These are phyloP conservation scores for Psophia crepitans DNA, from an alignment of 2,113 vertebrate genomes.

Conservation along the genomic window DNA sequence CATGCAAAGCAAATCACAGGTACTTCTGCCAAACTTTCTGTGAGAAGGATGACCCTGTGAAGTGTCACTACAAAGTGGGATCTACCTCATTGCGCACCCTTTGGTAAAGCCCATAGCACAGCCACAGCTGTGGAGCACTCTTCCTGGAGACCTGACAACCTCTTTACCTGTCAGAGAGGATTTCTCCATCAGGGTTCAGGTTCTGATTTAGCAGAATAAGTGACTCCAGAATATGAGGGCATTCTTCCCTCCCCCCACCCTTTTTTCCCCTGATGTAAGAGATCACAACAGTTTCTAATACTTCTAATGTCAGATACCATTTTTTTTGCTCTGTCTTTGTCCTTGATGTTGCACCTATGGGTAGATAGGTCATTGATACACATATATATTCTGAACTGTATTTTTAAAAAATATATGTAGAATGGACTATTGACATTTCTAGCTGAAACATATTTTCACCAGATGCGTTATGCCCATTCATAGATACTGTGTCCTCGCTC, in stretches of 20 bases:
- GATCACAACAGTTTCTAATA: neutral
- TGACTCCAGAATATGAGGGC: neutral
- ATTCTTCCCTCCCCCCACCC: accelerated
- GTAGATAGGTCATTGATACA: neutral
- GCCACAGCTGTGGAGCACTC: neutral
- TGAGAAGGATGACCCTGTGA: neutral
- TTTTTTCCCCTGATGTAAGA: neutral
- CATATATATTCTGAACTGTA: neutral
- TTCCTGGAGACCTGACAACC: neutral
- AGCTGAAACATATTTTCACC: neutral
- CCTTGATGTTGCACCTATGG: neutral
- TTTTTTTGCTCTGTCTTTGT: neutral
- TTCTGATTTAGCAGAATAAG: neutral
- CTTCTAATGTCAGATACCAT: neutral
- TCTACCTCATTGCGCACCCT: neutral
- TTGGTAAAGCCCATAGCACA: neutral
- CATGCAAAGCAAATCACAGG: neutral
- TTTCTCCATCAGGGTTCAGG: neutral
- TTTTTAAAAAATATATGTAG: neutral
- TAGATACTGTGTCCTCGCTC: neutral
- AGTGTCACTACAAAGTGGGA: neutral
- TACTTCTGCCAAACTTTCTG: neutral
- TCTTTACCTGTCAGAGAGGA: neutral
- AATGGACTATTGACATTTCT: neutral
- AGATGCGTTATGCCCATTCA: neutral